These are phyloP conservation scores for Pithys albifrons DNA, from an alignment of 2,113 vertebrate genomes.

Conservation along the genomic window DNA sequence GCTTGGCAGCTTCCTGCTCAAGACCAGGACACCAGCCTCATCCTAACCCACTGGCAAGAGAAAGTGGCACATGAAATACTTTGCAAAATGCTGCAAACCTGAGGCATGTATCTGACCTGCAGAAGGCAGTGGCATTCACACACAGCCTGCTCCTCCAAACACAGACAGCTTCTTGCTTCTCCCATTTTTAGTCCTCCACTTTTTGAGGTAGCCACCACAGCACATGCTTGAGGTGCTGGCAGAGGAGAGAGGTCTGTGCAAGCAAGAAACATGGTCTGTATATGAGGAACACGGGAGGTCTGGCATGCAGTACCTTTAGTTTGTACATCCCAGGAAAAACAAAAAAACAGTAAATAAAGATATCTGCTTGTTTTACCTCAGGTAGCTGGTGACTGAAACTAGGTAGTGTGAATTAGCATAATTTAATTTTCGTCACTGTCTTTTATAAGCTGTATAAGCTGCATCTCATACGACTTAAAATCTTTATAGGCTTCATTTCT, in stretches of 20 bases:
- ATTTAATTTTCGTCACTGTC: background rate
- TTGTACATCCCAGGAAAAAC: background rate
- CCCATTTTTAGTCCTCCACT: background rate
- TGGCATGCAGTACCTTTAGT: background rate
- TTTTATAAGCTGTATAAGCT: background rate
- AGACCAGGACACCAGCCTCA: background rate
- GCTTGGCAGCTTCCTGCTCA: background rate
- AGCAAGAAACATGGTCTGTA: background rate
- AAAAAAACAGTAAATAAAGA: background rate
- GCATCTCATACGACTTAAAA: background rate
- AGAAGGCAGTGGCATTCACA: background rate
- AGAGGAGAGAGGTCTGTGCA: background rate
- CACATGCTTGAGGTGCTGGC: background rate
- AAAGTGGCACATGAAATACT: background rate
- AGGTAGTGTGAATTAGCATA: background rate
- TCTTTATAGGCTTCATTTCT: background rate
- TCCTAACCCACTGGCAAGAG: background rate
- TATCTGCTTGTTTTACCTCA: background rate
- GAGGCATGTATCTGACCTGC: background rate
- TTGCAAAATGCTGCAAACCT: background rate
- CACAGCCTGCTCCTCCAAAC: background rate
- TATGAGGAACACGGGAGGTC: background rate
- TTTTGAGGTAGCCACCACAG: constrained; percentile 10
- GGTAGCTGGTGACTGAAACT: background rate
- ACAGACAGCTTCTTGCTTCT: background rate